phyloP scores from a whole-genome alignment of 2,113 vertebrate genomes.

The Ophiodon elongatus region DNA sequence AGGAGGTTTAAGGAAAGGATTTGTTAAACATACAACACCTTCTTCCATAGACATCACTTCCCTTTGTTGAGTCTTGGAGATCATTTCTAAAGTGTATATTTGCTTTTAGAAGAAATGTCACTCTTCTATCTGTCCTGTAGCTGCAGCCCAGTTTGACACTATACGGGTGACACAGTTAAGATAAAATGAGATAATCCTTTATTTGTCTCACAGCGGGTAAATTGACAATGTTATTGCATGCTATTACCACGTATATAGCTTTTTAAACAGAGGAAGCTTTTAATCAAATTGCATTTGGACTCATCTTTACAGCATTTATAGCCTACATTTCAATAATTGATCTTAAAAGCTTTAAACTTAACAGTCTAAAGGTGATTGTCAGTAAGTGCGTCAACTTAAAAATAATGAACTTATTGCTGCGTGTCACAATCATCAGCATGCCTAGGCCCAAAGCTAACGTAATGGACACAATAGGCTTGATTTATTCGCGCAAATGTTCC shows the following conservation, averaged over 20 bases:
- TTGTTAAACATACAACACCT: not conserved
- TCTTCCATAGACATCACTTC: not conserved
- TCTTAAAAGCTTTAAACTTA: not conserved
- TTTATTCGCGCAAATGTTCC: not conserved
- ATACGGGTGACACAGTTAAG: not conserved
- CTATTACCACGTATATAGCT: not conserved
- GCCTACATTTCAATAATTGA: too few relatives aligned
- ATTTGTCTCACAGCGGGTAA: not conserved
- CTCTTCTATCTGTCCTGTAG: not conserved
- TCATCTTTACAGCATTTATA: not conserved
- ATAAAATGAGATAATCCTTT: not conserved
- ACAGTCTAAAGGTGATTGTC: not conserved
- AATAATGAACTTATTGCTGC: not conserved
- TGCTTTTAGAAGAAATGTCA: not conserved
- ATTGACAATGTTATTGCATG: not conserved
- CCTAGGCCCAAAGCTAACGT: not conserved
- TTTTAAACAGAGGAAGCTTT: not conserved
- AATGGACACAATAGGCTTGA: not conserved
- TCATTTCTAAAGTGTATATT: not conserved
- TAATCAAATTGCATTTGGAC: not conserved
- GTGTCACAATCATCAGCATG: not conserved
- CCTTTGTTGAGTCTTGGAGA: not conserved
- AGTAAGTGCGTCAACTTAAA: not conserved
- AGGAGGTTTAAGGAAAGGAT: not conserved
- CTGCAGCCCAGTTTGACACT: not conserved